phyloP scores from a whole-genome alignment of 2,797 vertebrate genomes.

The Coccyzus lansbergi region DNA sequence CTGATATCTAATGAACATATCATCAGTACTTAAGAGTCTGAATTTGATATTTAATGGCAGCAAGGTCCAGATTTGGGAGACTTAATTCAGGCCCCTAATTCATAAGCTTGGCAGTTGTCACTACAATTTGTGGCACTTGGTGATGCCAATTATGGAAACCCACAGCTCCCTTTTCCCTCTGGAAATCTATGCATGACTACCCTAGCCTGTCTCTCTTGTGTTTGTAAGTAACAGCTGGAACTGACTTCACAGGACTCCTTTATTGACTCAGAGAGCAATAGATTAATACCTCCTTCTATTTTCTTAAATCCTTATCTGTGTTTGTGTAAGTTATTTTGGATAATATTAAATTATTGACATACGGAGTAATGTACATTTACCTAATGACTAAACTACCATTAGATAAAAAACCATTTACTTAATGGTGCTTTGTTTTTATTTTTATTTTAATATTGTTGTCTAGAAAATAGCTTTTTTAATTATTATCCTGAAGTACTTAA shows the following conservation, averaged over 20 bases:
- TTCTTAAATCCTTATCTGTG: constrained; percentile 49
- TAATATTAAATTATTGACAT: constrained; percentile 65
- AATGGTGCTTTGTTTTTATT: constrained; percentile 60
- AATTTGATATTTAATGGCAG: constrained; percentile 16
- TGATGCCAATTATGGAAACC: constrained; percentile 28
- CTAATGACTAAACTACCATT: constrained; percentile 57
- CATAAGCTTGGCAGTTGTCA: constrained; percentile 42
- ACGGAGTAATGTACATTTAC: constrained; percentile 39
- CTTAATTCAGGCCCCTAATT: constrained; percentile 28
- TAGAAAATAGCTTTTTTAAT: constrained; percentile 54
- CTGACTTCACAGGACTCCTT: neutral
- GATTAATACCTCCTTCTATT: constrained; percentile 39
- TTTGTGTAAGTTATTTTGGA: constrained; percentile 51
- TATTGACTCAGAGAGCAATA: constrained; percentile 52
- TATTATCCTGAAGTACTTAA: constrained; percentile 32
- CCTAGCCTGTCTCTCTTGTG: neutral
- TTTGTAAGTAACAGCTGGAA: neutral
- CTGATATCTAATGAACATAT: neutral
- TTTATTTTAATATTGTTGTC: constrained; percentile 33
- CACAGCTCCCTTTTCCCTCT: neutral
- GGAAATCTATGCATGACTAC: neutral
- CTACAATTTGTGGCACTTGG: constrained; percentile 23
- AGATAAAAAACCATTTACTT: constrained; percentile 63
- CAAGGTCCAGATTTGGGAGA: neutral
- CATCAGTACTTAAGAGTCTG: neutral